Evolutionary conservation across 1,140 invertebrate species (phyloP).

Genomic region (Nomia melanderi): DNA sequence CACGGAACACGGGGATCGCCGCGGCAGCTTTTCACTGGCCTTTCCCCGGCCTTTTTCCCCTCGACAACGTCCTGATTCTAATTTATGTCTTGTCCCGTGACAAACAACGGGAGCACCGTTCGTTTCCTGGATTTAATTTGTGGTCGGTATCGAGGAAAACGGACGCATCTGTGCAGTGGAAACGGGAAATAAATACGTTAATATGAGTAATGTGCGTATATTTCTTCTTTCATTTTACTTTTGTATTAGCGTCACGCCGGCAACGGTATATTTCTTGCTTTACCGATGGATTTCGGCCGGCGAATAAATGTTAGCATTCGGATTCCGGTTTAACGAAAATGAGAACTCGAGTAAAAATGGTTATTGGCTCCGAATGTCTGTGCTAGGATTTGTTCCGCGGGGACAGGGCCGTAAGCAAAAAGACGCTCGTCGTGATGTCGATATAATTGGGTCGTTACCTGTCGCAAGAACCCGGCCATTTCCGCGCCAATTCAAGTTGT

Average conservation of each 20-base stretch:
- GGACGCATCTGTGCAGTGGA: background rate
- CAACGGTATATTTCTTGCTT: no score
- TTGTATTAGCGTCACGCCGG: no score
- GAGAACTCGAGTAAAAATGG: no score
- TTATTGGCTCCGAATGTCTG: no score
- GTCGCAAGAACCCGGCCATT: background rate
- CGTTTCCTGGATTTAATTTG: conserved; percentile 4
- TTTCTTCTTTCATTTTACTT: no score
- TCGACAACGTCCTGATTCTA: background rate
- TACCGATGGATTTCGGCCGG: no score
- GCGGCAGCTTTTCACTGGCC: background rate
- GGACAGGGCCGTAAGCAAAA: background rate
- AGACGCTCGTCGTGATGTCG: background rate
- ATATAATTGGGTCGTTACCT: conserved; percentile 35
- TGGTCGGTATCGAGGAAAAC: background rate
- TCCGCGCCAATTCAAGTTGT: background rate
- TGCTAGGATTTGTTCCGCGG: no score
- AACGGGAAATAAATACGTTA: no score
- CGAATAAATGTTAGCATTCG: no score
- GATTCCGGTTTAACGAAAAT: no score
- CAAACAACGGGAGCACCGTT: background rate
- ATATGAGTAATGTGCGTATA: no score
- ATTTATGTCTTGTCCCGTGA: background rate
- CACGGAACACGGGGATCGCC: no score
- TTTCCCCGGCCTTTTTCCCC: background rate